These are phyloP conservation scores for Etheostoma nigrum DNA, from an alignment of 2,797 vertebrate species.

Conservation along the genomic window DNA sequence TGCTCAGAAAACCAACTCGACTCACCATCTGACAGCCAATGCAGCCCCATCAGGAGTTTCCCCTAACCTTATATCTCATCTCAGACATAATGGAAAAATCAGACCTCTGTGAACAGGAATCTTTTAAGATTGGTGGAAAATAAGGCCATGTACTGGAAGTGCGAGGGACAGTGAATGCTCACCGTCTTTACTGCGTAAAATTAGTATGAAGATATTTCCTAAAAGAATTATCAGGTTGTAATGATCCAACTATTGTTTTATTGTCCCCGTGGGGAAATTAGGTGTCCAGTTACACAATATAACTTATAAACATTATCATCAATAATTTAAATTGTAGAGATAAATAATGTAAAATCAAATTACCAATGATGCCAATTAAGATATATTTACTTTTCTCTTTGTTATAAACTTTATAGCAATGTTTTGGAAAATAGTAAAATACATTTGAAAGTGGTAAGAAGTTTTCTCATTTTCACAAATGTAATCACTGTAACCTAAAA, in stretches of 20 bases:
- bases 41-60: slow-evolving; percentile 60
- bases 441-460: not conserved
- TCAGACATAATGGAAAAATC: slow-evolving; percentile 78
- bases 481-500: not conserved
- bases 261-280: too few relatives aligned
- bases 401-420: not conserved
- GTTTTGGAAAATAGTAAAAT: not conserved
- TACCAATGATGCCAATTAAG: not conserved
- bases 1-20: slow-evolving; percentile 59
- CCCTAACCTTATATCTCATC: slow-evolving; percentile 76
- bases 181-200: slow-evolving; percentile 33
- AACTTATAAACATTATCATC: not conserved
- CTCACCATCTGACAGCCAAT: slow-evolving; percentile 56
- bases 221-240: slow-evolving; percentile 16
- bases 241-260: slow-evolving; percentile 23
- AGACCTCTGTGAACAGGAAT: slow-evolving; percentile 75
- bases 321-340: slow-evolving; percentile 3
- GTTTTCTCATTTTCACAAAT: not conserved
- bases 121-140: slow-evolving; percentile 77
- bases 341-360: slow-evolving; percentile 15
- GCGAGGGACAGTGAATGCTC: slow-evolving; percentile 51
- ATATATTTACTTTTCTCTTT: not conserved
- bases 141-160: slow-evolving; percentile 54
- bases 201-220: not conserved
- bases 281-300: not conserved